Base-by-base conservation (phyloP, 2,888 invertebrate genomes). In the Tridacna gigas region DNA sequence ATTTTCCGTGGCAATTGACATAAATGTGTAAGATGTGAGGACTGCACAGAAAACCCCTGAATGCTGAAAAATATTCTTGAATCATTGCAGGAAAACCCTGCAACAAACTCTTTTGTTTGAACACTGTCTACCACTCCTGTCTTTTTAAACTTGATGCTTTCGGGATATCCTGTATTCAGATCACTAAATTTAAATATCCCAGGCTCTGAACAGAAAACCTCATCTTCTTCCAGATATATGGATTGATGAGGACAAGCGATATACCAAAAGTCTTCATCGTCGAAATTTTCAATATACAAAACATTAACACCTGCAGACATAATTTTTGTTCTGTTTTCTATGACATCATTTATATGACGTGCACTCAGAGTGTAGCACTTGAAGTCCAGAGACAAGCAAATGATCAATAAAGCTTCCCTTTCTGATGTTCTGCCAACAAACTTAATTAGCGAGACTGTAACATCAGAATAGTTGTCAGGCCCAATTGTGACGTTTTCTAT, bases 31-130 rank as follows among this genome's bases (percentile, higher is more conserved):
- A 74, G 28, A 28, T 60, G 56, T 20, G 60, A 60, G 28, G 74
- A 51, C 51, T 2, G 15, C 1, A 48, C 12, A 37, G 4, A 28
- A 25, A 20, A 7, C 12, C 60, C 60, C n/a, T 74, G 74, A 20
- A 74, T 60, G 60, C 74, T 74, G 61, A 74, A 60, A 60, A 74
- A 74, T 26, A 74, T 26, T 20, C 28, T 74, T n/a, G 60, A 74
- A 18, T 56, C 1, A 26, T 51, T 51, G 25, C 60, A 37, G 12
- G 51, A 11, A 22, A 74, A 61, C 28, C 60, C 74, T 60, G 56
- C 26, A 9, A 74, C 25, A 51, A 25, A 74, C 13, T n/a, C 60
- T 25, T 60, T 20, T 3, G 74, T 74, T 28, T 60, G 22, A 26
- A 74, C 61, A 60, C 15, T 60, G n/a, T 37, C 74, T 26, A 60